These are phyloP conservation scores for Rhineura floridana DNA, from an alignment of 2,113 vertebrate species.

Conservation along the genomic window DNA sequence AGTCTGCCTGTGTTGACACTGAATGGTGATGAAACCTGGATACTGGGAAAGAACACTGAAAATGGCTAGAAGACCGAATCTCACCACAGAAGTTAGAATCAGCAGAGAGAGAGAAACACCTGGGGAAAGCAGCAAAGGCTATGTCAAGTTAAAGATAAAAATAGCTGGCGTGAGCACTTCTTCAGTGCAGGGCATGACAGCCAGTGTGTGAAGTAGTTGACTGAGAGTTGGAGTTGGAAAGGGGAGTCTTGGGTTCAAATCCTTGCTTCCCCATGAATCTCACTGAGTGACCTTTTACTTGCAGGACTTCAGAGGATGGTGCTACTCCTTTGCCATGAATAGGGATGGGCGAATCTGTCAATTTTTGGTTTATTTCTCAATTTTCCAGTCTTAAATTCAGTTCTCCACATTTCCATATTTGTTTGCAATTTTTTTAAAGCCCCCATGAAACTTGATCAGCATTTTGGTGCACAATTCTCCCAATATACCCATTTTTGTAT, in stretches of 20 bases:
- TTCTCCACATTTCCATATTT: too few relatives aligned
- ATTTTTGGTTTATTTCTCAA: too few relatives aligned
- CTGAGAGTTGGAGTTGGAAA: not conserved
- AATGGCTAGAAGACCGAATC: not conserved
- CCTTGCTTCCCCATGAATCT: not conserved
- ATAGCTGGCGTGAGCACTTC: not conserved
- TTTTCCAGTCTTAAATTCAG: not conserved
- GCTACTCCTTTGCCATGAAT: too few relatives aligned
- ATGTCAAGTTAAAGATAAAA: not conserved
- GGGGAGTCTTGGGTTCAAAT: too few relatives aligned
- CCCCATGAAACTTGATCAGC: too few relatives aligned
- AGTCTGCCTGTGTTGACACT: not conserved
- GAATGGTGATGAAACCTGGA: not conserved
- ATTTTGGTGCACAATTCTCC: too few relatives aligned
- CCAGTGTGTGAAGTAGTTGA: not conserved
- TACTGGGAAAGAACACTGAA: not conserved
- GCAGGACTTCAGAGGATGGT: too few relatives aligned
- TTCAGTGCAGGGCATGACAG: not conserved
- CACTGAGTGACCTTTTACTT: too few relatives aligned
- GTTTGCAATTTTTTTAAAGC: too few relatives aligned
- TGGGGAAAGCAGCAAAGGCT: not conserved
- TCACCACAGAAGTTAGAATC: not conserved
- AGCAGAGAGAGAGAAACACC: not conserved
- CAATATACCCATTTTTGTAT: too few relatives aligned
- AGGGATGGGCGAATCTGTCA: too few relatives aligned